Evolutionary conservation across 1,140 invertebrate species (phyloP), one percentile per base, ranked within the genome.

Genomic region (Heliconius eleuchia): DNA sequence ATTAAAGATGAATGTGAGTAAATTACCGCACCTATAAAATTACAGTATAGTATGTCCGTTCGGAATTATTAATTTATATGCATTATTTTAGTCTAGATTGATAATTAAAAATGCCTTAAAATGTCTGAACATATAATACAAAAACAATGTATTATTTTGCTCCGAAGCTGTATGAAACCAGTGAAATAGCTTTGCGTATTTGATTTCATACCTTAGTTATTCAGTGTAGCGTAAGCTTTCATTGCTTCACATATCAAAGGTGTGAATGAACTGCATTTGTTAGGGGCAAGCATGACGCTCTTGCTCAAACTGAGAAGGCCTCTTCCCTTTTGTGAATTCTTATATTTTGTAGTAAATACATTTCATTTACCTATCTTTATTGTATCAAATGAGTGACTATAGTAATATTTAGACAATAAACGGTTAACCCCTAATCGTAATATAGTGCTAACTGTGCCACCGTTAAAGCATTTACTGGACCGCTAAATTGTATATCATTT

Each of bases 401-500:
- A 66, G 27, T 30, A 66, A 30, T 3, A 66, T 66, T 66, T 66
- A 13, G 23, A 66, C 11, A 66, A 66, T 66, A 30, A 30, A 66
- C 60, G 60, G 27, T 66, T 66, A 66, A 66, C 23, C 60, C 60
- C 60, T 66, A 66, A 66, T 66, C 23, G 23, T 27, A 66, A 66
- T 66, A 57, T n/a, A 11, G 60, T 66, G 27, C 9, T 66, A 66
- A 66, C 60, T 66, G 60, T 66, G 74, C 77, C 2, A 55, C 30
- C n/a, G 60, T 79, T 71, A 74, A 46, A 75, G 79, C 42, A 52
- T 78, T 87, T 82, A 85, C 80, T 82, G 82, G 87, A 88, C 84
- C 85, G 84, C 79, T 82, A 85, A 88, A 84, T 84, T 80, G 76
- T 74, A 77, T 78, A 84, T 81, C 80, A 70, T 81, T 81, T 80